Evolutionary conservation across 2,888 invertebrate species (phyloP), one percentile per base, ranked within the genome.

Genomic region (Harpagoxenus sublaevis): DNA sequence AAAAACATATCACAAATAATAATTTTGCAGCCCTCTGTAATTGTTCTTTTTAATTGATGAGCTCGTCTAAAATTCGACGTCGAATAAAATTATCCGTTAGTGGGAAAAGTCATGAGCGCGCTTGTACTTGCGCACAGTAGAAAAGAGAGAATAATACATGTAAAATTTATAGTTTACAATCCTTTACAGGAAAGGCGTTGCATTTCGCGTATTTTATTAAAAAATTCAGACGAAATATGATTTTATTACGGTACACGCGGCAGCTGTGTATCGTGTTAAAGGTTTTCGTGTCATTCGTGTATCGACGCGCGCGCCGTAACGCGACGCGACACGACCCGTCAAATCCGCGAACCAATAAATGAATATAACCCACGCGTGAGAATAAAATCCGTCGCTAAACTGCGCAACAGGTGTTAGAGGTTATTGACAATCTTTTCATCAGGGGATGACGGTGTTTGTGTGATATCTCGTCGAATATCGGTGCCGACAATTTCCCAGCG

Each of bases 201-300:
- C 94, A 93, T 94, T 94, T 94, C 92, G 93, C 93, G 86, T 89
- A 91, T 91, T 92, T 93, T 91, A 92, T 78, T 78, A 31, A 78
- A 78, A 78, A 68, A 78, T 78, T 70, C 66, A 70, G 39, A 42
- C 78, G 86, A 62, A 66, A 77, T 42, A 42, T 73, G 65, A 66
- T 66, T 66, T 71, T 71, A 71, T 53, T 35, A 87, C 91, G 89
- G 92, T 91, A 92, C 89, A 87, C 90, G 86, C 92, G 88, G 28
- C 65, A 66, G 65, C 28, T 66, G 28, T 86, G 89, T 68, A 48
- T 31, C 48, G 18, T 48, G 87, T 91, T 91, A 92, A 68, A 68
- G 66, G 28, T 23, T 66, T 66, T 66, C 65, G 42, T 45, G 65
- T 66, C 65, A 93, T 92, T 92, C 91, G 86, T 91, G 91, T 92